Base-by-base conservation (phyloP, 2,797 vertebrate species). In the Karalla daura region DNA sequence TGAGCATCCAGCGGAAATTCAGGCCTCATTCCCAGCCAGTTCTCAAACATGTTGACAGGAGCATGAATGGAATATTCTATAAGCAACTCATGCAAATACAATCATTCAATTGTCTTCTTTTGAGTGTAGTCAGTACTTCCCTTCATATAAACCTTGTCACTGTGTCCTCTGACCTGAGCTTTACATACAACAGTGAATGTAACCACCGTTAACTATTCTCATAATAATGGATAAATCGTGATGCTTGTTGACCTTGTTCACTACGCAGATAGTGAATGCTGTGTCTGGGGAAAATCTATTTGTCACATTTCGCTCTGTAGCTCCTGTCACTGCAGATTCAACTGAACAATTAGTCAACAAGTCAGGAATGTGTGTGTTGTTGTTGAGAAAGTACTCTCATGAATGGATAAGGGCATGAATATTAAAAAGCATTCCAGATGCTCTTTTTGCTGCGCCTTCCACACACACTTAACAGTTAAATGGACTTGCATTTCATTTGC, bases 401-500 rank as follows among this genome's bases (percentile, higher is more conserved):
- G 79, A 84, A 80, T 75, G 63, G 41, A 73, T 33, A 76, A 53
- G 44, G 70, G 45, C 33, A 79, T 86, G 76, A 76, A 86, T 85
- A 74, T 73, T 83, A 81, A 86, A n/a, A 81, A 78, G 32, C 39
- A 47, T 76, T 56, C 71, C 86, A 91, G 81, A 83, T 83, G 80
- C 78, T 39, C 7, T 43, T 55, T 74, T 82, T 68, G 56, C 76
- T 79, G 80, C 68, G 63, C 40, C 70, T 72, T 77, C n/a, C n/a
- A 72, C 81, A 74, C 62, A 33, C 70, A 78, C 64, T 88, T 80
- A 80, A 68, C 70, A 59, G 75, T 83, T 84, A 83, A 86, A 86
- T 80, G 61, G 54, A 63, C 85, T 83, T 85, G 80, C 83, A 76
- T 86, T 85, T 80, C 43, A 81, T 80, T 80, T 80, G 69, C 83